Conservation (phyloP, 1,140 invertebrate species). For the Ericerus pela region DNA sequence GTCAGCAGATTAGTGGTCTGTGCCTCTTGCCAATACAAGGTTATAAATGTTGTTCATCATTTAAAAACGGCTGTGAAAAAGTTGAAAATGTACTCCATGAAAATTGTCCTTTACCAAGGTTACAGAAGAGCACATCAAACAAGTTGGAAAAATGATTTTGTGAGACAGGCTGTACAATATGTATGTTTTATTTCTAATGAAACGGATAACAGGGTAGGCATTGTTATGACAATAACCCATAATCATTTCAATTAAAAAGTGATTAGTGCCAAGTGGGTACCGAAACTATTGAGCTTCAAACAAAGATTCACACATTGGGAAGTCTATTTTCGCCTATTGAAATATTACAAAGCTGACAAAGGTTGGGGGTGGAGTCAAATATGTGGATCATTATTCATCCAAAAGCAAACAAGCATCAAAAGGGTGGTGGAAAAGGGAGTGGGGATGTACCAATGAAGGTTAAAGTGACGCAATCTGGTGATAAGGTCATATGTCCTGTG, state of each 20-base stretch:
- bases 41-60: background rate
- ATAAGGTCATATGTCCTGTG: too few species aligned
- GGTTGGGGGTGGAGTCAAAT: conserved; percentile 26
- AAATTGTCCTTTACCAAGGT: background rate
- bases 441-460: conserved; percentile 20
- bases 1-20: background rate
- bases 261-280: conserved; percentile 13
- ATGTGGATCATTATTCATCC: conserved; percentile 30
- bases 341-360: conserved; percentile 11
- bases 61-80: background rate
- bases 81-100: background rate
- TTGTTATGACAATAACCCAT: conserved; percentile 8
- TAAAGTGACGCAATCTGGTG: conserved; percentile 18
- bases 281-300: conserved; percentile 4
- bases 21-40: background rate
- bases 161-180: background rate
- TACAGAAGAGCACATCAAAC: background rate
- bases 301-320: conserved; percentile 2
- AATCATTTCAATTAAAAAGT: conserved; percentile 6
- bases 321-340: conserved; percentile 1
- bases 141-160: background rate
- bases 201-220: conserved; percentile 11
- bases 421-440: too few species aligned
- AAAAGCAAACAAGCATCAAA: too few species aligned
- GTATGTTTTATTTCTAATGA: conserved; percentile 4